phyloP scores from a whole-genome alignment of 2,113 vertebrate species.

The Pseudopodoces humilis region DNA sequence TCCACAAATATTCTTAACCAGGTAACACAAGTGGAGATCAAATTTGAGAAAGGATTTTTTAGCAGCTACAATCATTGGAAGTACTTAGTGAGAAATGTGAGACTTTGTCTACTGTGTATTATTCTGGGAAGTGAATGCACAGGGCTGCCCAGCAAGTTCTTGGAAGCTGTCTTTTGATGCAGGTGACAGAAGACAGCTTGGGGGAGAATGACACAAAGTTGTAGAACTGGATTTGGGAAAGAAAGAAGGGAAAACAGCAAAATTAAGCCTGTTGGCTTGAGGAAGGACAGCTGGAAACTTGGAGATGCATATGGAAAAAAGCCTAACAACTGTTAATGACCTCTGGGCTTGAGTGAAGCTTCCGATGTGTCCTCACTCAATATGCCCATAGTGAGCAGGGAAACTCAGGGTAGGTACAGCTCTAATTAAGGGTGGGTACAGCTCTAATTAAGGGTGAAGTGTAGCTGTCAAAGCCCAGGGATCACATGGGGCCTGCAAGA shows the following conservation, averaged over 20 bases:
- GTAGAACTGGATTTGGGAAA: not conserved
- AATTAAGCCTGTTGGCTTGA: not conserved
- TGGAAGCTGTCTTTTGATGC: not conserved
- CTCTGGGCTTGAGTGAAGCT: not conserved
- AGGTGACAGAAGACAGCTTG: not conserved
- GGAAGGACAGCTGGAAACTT: not conserved
- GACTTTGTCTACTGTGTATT: not conserved
- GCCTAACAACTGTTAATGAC: not conserved
- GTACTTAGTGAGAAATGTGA: not conserved
- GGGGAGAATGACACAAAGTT: not conserved
- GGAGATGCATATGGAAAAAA: not conserved
- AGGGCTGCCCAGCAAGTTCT: not conserved
- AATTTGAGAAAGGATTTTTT: not conserved
- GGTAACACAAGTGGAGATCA: not conserved
- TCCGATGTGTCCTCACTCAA: not conserved
- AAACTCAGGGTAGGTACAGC: not conserved
- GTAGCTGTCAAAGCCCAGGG: not conserved
- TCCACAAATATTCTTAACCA: not conserved
- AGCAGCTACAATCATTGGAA: not conserved
- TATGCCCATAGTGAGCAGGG: not conserved
- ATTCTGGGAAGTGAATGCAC: not conserved
- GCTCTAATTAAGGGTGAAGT: not conserved
- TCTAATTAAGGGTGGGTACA: not conserved
- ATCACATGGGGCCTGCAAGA: rapidly evolving
- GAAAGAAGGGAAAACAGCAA: not conserved